These are phyloP conservation scores for Chinchilla lanigera DNA, from an alignment of 2,113 vertebrate genomes.

Conservation along the genomic window DNA sequence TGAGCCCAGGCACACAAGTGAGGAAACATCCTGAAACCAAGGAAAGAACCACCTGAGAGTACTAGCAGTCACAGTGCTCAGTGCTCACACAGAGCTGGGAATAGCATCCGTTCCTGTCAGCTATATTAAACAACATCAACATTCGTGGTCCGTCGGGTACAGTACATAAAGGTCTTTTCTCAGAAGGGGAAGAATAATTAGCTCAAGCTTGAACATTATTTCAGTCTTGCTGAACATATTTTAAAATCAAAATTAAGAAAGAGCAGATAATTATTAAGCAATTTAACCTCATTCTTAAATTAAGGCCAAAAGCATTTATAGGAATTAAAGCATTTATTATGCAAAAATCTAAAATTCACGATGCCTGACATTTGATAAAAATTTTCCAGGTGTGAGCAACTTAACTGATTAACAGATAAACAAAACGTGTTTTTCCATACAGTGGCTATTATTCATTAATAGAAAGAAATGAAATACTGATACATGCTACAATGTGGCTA, in stretches of 20 bases:
- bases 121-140: neutral
- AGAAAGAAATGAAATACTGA: neutral
- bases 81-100: neutral
- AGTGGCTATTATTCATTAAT: neutral
- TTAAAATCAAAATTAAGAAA: neutral
- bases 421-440: neutral
- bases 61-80: rapidly evolving
- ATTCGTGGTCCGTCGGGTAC: rapidly evolving
- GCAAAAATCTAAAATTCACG: neutral
- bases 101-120: neutral
- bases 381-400: neutral
- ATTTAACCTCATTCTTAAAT: neutral
- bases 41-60: neutral
- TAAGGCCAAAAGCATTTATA: neutral
- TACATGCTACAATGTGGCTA: too few relatives aligned
- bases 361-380: neutral
- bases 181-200: neutral
- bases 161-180: neutral
- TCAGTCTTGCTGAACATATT: neutral
- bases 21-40: neutral
- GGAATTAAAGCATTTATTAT: neutral
- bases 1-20: rapidly evolving
- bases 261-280: neutral
- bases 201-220: neutral
- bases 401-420: neutral